Base-by-base conservation (phyloP, 1,140 invertebrate genomes). In the Ganaspis sp. region DNA sequence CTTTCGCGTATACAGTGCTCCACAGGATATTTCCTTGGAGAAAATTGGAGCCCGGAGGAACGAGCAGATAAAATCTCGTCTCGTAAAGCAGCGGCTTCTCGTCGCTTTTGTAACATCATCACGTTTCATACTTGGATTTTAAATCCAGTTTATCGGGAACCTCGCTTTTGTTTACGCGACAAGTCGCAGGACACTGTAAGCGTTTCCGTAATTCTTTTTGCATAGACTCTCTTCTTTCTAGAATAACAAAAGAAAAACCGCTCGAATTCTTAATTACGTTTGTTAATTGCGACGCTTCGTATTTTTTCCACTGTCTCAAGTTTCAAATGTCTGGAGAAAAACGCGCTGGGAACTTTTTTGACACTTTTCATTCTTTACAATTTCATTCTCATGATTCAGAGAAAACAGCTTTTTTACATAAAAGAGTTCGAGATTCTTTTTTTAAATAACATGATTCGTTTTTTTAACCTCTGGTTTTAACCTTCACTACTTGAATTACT, bases 101-200 rank as follows among this genome's bases (percentile, higher is more conserved):
- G 54, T n/a, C 26, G 29, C 37, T 69, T 78, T 72, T 49, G 73
- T 58, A 81, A 78, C 69, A 70, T 75, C 70, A 69, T 78, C 80
- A 81, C 80, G 80, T 81, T 79, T 49, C 75, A 79, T 79, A 72
- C 80, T 76, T 70, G 77, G 77, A 79, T 81, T 81, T 81, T 64
- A 72, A 81, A 81, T 81, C 70, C 77, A 77, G 78, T 79, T 79
- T 81, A 81, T 81, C 80, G 77, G 74, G 58, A 29, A 0, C 23
- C 58, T 34, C 58, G 58, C 58, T 64, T 29, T 64, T 64, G 26
- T 64, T 15, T 64, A 64, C 58, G 58, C 26, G 58, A 34, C 58
- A 64, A 64, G 23, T 64, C 26, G 23, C 58, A 29, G 23, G 58
- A 29, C 58, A 64, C 58, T 34, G 11, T 64, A 64, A 64, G 26